These are phyloP conservation scores for Oryctolagus cuniculus DNA, from an alignment of 2,113 vertebrate species.

Conservation along the genomic window DNA sequence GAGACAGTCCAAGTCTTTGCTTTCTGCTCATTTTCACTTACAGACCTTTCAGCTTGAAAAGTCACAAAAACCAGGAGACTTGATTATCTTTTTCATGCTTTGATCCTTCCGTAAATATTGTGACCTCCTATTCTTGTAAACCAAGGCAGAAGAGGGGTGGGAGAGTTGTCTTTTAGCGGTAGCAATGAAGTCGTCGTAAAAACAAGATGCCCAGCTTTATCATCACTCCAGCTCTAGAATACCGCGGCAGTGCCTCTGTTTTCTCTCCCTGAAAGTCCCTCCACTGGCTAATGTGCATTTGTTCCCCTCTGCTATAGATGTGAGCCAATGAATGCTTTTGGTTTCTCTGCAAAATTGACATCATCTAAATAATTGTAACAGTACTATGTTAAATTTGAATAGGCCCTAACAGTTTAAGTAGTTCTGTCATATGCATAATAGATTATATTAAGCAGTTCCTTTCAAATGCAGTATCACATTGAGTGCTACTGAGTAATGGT, in stretches of 20 bases:
- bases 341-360: conserved; percentile 47
- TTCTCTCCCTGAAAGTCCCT: not conserved
- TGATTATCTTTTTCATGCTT: not conserved
- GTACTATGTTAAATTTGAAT: conserved; percentile 35
- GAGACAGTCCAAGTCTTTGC: not conserved
- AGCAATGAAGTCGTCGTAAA: conserved; percentile 49
- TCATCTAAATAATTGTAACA: conserved; percentile 9
- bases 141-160: not conserved
- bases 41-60: conserved; percentile 8
- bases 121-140: conserved; percentile 4
- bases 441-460: conserved; percentile 5
- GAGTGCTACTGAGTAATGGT: conserved; percentile 19
- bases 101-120: not conserved
- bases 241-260: not conserved
- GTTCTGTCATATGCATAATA: conserved; percentile 34
- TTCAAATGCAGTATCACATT: not conserved
- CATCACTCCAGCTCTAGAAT: conserved; percentile 27
- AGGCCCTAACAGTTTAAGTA: conserved; percentile 21
- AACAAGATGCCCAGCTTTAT: conserved; percentile 5
- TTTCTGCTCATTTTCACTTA: conserved; percentile 52
- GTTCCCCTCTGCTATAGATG: conserved; percentile 11
- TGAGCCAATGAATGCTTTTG: conserved; percentile 34
- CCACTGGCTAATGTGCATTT: not conserved
- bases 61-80: not conserved
- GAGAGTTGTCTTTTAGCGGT: not conserved